Evolutionary conservation across 2,888 invertebrate species (phyloP), one percentile per base, ranked within the genome.

Genomic region (Tipula confusa): DNA sequence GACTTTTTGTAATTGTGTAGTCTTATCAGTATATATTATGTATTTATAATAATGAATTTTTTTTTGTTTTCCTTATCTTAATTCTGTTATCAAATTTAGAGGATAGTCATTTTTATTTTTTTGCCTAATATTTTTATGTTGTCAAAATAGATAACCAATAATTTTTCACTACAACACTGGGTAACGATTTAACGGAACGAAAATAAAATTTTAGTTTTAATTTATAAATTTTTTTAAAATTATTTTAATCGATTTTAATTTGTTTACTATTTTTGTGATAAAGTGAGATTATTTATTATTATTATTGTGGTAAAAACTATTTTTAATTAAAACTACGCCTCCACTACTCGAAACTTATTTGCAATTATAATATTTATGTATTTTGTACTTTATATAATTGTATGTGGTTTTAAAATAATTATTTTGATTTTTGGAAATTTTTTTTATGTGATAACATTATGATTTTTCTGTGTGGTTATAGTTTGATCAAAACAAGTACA

Each of bases 31-130:
- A 15, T 43, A 15, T n/a, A n/a, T n/a, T n/a, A n/a, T 33, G 33
- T 33, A 33, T 33, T 33, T 33, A 33, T 18, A 64, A 64, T 64
- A 64, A 64, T 24, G 64, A 24, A 2, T 31, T 5, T 38, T 13
- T 38, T 64, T 64, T 64, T 3, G 33, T 64, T 24, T 64, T 64
- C 9, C 64, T 64, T 64, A 64, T 64, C 64, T 64, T 64, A 64
- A 64, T 64, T 64, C 64, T 64, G 24, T 64, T 64, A 64, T 64
- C 64, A 64, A 15, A 24, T 64, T 64, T 64, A 64, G 64, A 64
- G 64, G 64, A 64, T 64, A 64, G 64, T 64, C 64, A 64, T 64
- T 64, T 64, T 64, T 64, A 64, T 64, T 64, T n/a, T n/a, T 64
- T 64, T 64, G 64, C 64, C 64, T 64, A 64, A 64, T 11, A 24